These are phyloP conservation scores for Carduelis carduelis DNA, from an alignment of 2,797 vertebrate genomes.

Conservation along the genomic window DNA sequence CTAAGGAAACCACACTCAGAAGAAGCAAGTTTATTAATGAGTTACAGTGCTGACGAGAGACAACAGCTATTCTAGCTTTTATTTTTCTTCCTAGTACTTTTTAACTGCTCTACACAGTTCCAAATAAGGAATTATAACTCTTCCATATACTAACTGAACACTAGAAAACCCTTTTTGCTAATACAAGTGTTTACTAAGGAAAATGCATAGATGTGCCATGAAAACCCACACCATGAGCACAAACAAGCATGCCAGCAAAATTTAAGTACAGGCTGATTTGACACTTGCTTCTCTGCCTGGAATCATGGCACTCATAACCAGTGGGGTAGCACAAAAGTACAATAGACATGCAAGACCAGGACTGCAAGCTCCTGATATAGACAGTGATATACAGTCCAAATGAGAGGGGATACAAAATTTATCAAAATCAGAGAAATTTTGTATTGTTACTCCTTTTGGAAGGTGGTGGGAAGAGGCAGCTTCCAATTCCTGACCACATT, in stretches of 20 bases:
- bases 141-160: background rate
- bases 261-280: background rate
- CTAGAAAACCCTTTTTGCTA: background rate
- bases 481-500: background rate
- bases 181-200: background rate
- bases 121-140: background rate
- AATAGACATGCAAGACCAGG: background rate
- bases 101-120: background rate
- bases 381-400: background rate
- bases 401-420: background rate
- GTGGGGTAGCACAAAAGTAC: background rate
- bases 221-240: background rate
- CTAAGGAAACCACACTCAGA: background rate
- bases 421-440: background rate
- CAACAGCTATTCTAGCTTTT: background rate
- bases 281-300: background rate
- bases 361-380: background rate
- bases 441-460: background rate
- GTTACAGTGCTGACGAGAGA: background rate
- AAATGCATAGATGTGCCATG: background rate
- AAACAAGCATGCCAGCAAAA: background rate
- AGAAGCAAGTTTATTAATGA: background rate
- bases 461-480: background rate
- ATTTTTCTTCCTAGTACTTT: background rate
- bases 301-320: background rate